Evolutionary conservation across 2,888 invertebrate species (phyloP).

Genomic region (Agriopis leucophaearia): DNA sequence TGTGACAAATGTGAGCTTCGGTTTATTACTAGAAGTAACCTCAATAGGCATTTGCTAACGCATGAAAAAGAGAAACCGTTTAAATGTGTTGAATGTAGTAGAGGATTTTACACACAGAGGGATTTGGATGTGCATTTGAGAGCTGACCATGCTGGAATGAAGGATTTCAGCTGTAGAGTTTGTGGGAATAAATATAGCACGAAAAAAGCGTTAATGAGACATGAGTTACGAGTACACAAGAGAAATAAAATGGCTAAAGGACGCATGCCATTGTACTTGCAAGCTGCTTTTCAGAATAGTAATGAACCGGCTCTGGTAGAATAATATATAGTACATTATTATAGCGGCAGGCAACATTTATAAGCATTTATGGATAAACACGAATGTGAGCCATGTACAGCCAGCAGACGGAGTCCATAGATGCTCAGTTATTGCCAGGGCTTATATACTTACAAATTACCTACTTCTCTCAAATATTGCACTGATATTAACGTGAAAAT

Average conservation of each 20-base stretch:
- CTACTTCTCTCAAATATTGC: no score
- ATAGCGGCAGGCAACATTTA: no score
- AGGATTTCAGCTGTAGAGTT: conserved; percentile 62
- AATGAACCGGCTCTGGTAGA: background rate
- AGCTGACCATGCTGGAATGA: conserved; percentile 67
- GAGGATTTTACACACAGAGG: conserved; percentile 64
- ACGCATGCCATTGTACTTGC: conserved; percentile 71
- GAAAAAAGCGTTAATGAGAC: conserved; percentile 69
- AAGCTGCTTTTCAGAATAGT: conserved; percentile 57
- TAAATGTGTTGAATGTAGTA: conserved; percentile 65
- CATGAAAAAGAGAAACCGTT: conserved; percentile 65
- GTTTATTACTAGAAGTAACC: conserved; percentile 69
- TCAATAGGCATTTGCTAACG: conserved; percentile 68
- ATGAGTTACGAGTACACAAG: conserved; percentile 70
- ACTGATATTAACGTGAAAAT: no score
- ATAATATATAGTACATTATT: background rate
- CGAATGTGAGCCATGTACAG: no score
- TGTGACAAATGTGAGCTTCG: conserved; percentile 66
- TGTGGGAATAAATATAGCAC: conserved; percentile 71
- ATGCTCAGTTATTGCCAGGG: no score
- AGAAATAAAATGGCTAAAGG: conserved; percentile 71
- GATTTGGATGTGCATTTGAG: conserved; percentile 67
- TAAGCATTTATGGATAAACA: no score
- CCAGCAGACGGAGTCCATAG: no score
- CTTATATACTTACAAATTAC: no score